A percentile compares a stretch with the other conserved stretches of the same genome.
Evolutionary conservation across 2,888 invertebrate species (phyloP).

Genomic region (Aromia moschata): DNA sequence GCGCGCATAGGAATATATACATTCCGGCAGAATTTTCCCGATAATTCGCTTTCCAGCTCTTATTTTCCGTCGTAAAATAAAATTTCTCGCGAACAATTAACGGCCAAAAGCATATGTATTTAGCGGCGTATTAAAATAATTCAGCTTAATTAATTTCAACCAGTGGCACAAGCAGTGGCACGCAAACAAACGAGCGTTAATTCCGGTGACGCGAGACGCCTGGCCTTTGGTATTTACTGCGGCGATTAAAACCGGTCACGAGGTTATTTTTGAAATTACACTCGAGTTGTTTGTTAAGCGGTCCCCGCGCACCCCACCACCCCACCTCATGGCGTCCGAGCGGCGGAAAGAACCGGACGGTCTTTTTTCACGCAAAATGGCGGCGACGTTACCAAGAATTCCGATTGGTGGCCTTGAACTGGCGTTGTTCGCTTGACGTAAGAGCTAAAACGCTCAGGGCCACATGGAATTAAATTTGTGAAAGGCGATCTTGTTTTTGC

Average conservation of each 20-base stretch:
- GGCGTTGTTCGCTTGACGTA: neutral
- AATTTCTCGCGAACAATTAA: slow-evolving; percentile 27
- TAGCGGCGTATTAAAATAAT: slow-evolving; percentile 34
- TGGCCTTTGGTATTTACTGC: slow-evolving; percentile 30
- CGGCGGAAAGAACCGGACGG: neutral
- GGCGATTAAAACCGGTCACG: slow-evolving; percentile 33
- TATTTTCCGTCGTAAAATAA: slow-evolving; percentile 8
- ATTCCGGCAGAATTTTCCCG: no score
- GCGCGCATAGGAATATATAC: no score
- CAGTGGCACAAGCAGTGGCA: slow-evolving; percentile 43
- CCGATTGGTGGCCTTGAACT: slow-evolving; percentile 15
- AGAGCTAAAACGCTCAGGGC: neutral
- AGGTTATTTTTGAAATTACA: slow-evolving; percentile 27
- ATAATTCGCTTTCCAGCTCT: no score
- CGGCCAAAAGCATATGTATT: slow-evolving; percentile 29
- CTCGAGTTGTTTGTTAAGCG: slow-evolving; percentile 21
- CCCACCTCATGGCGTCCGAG: neutral
- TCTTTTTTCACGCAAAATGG: slow-evolving; percentile 11
- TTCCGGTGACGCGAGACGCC: slow-evolving; percentile 30
- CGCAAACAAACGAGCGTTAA: slow-evolving; percentile 37
- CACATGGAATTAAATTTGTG: neutral
- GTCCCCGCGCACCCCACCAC: neutral
- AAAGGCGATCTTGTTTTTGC: neutral
- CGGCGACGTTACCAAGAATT: neutral
- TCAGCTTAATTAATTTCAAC: slow-evolving; percentile 40